A percentile compares a stretch with the other conserved stretches of the same genome.
phyloP scores from a whole-genome alignment of 1,140 invertebrate genomes.

The Notospermus geniculatus region DNA sequence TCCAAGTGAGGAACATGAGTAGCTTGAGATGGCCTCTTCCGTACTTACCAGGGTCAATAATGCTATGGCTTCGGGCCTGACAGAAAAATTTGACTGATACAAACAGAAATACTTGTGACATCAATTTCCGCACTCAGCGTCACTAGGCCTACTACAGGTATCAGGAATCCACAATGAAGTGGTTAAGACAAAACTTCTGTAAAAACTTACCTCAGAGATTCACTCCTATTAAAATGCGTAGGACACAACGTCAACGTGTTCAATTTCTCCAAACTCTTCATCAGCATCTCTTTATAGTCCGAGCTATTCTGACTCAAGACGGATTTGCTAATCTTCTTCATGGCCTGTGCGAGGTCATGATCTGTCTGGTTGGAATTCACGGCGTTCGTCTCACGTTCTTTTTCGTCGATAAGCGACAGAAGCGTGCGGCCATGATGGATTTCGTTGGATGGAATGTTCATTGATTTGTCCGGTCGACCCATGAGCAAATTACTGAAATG shows the following conservation, averaged over 20 bases:
- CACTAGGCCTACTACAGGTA: too few species aligned
- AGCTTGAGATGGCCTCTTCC: too few species aligned
- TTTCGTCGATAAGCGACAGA: slow-evolving; percentile 1
- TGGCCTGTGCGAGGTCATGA: not conserved
- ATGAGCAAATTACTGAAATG: too few species aligned
- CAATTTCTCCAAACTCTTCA: slow-evolving; percentile 12
- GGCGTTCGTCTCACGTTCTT: not conserved
- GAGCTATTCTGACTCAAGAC: not conserved
- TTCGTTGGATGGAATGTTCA: not conserved
- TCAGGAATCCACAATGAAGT: too few species aligned
- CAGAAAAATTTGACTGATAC: too few species aligned
- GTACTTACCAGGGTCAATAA: too few species aligned
- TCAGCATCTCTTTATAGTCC: not conserved
- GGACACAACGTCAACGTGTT: slow-evolving; percentile 62
- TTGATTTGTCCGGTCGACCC: too few species aligned
- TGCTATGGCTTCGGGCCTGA: too few species aligned
- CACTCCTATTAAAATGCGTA: slow-evolving; percentile 75
- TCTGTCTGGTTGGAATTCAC: not conserved
- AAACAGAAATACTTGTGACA: not conserved
- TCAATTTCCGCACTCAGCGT: too few species aligned
- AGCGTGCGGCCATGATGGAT: slow-evolving; percentile 12
- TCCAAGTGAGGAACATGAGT: too few species aligned
- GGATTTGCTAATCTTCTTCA: too few species aligned
- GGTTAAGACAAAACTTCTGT: too few species aligned
- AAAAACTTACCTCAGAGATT: slow-evolving; percentile 66